Percentiles rank a stretch among this genome's conserved stretches.
Conservation (phyloP, 2,797 vertebrate genomes). For the Syngnathus rostellatus region DNA sequence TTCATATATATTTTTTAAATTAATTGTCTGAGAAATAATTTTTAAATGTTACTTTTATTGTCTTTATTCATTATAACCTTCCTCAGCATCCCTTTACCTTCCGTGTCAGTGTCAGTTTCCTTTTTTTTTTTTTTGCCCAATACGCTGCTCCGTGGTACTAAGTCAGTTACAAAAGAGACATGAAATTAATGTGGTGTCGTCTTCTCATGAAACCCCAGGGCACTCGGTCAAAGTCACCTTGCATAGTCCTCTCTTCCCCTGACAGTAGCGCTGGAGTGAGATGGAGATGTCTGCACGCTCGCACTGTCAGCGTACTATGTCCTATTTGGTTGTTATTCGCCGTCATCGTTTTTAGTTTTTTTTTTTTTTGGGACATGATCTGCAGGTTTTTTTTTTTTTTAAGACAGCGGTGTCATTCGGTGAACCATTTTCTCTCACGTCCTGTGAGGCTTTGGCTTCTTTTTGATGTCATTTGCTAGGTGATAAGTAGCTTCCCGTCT, state of each 20-base stretch:
- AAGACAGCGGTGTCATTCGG: constrained; percentile 11
- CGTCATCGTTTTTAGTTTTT: constrained; percentile 29
- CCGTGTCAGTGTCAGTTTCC: constrained; percentile 23
- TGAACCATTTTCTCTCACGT: constrained; percentile 46
- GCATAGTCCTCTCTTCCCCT: constrained; percentile 62
- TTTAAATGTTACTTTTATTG: too few species aligned
- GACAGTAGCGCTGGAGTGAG: constrained; percentile 63
- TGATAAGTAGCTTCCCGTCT: constrained; percentile 70
- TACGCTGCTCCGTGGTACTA: constrained; percentile 48
- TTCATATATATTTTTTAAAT: too few species aligned
- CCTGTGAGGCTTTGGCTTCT: constrained; percentile 55
- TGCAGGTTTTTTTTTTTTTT: constrained; percentile 32
- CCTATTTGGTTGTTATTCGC: constrained; percentile 47
- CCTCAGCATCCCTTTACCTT: constrained; percentile 37
- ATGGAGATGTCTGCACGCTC: constrained; percentile 64
- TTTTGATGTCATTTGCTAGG: constrained; percentile 67
- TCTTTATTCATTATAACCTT: too few species aligned
- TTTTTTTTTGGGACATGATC: constrained; percentile 20
- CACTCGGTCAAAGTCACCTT: constrained; percentile 75
- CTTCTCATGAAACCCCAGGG: constrained; percentile 67
- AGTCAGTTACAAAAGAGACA: constrained; percentile 65
- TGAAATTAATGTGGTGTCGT: constrained; percentile 71
- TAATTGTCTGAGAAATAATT: too few species aligned
- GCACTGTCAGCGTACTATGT: constrained; percentile 53
- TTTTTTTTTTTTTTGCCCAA: constrained; percentile 9